phyloP scores from a whole-genome alignment of 2,888 invertebrate genomes.

The Brachyptera putata region DNA sequence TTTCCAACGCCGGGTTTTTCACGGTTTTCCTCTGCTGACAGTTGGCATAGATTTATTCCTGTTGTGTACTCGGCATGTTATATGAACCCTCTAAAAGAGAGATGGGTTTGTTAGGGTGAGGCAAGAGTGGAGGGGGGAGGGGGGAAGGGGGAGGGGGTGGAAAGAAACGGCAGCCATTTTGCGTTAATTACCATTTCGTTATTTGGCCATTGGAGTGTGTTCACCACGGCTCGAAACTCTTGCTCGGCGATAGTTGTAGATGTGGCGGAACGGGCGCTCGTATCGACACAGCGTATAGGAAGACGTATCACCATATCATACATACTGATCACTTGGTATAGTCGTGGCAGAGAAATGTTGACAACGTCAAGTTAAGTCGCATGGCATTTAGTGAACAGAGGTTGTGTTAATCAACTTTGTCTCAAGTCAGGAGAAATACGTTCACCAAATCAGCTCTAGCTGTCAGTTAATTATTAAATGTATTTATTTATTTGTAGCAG shows the following conservation, averaged over 20 bases:
- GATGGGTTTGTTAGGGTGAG: not conserved
- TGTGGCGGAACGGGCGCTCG: not conserved
- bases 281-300: not conserved
- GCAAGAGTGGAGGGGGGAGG: slow-evolving; percentile 13
- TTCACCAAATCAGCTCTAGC: too few species aligned
- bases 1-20: too few species aligned
- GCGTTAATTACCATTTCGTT: slow-evolving; percentile 35
- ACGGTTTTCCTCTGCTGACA: not conserved
- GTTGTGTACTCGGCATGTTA: not conserved
- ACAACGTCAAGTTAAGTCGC: too few species aligned
- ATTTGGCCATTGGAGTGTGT: slow-evolving; percentile 33
- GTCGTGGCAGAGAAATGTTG: too few species aligned
- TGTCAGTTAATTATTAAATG: too few species aligned
- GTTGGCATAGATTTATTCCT: slow-evolving; percentile 1
- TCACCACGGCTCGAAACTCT: slow-evolving; percentile 11
- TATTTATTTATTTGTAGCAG: too few species aligned
- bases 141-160: slow-evolving; percentile 13
- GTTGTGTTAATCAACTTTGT: too few species aligned
- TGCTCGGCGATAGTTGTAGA: not conserved
- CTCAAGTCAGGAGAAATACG: too few species aligned
- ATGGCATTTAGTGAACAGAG: too few species aligned
- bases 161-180: slow-evolving; percentile 32
- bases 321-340: slow-evolving; percentile 24
- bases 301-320: slow-evolving; percentile 23
- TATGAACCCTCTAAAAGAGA: not conserved